Evolutionary conservation across 2,113 vertebrate species (phyloP).

Genomic region (Microtus pennsylvanicus): DNA sequence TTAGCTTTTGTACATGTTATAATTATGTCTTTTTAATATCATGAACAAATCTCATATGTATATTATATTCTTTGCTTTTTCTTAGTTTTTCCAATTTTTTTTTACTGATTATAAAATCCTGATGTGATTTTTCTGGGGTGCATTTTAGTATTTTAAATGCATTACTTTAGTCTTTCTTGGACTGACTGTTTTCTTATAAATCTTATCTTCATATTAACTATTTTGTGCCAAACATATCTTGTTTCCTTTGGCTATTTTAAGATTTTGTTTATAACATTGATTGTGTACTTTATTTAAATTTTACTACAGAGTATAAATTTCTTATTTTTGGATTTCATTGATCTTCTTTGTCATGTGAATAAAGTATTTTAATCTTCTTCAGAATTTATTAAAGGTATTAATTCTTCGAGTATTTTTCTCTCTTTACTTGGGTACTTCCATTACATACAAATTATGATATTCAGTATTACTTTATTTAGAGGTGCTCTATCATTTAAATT

Average conservation of each 20-base stretch:
- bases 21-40: not conserved
- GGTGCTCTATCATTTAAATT: not conserved
- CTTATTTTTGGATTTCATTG: not conserved
- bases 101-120: not conserved
- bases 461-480: not conserved
- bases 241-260: not conserved
- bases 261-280: not conserved
- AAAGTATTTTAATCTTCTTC: not conserved
- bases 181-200: not conserved
- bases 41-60: not conserved
- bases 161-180: not conserved
- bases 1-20: not conserved
- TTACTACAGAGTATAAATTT: not conserved
- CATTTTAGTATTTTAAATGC: not conserved
- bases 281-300: not conserved
- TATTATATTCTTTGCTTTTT: not conserved
- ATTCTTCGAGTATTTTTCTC: not conserved
- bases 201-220: not conserved
- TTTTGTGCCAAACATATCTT: not conserved
- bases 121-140: too few species aligned
- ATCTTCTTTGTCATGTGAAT: not conserved
- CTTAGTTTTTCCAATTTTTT: not conserved
- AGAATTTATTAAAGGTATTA: not conserved
- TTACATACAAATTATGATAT: not conserved
- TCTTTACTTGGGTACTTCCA: not conserved